phyloP scores from a whole-genome alignment of 2,113 vertebrate species.

The Istiophorus platypterus region DNA sequence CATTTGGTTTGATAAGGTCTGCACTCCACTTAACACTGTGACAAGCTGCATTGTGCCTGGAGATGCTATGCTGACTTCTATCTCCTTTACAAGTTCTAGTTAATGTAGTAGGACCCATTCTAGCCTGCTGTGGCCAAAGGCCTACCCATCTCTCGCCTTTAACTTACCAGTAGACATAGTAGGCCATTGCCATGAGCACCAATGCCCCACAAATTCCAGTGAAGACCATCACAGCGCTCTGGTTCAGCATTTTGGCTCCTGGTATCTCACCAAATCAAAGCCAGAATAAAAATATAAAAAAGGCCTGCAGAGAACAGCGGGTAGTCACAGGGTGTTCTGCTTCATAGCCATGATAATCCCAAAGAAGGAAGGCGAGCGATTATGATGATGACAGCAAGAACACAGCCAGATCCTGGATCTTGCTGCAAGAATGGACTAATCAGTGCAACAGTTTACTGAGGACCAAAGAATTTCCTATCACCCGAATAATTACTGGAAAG shows the following conservation, averaged over 20 bases:
- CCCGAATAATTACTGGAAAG: slow-evolving; percentile 8
- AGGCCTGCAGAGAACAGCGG: slow-evolving; percentile 23
- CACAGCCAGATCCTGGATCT: slow-evolving; percentile 63
- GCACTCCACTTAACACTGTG: neutral
- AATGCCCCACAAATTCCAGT: slow-evolving; percentile 85
- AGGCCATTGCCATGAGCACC: slow-evolving; percentile 85
- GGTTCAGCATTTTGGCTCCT: slow-evolving; percentile 83
- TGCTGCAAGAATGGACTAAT: slow-evolving; percentile 46
- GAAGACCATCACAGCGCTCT: slow-evolving; percentile 86
- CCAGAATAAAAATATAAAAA: slow-evolving; percentile 46
- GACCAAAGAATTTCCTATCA: neutral
- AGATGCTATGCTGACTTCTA: neutral
- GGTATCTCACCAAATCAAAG: slow-evolving; percentile 47
- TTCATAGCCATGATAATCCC: slow-evolving; percentile 79
- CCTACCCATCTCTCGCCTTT: neutral
- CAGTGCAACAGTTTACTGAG: slow-evolving; percentile 30
- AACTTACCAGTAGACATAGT: slow-evolving; percentile 87
- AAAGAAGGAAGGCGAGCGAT: slow-evolving; percentile 61
- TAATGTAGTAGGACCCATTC: neutral
- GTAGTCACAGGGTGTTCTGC: slow-evolving; percentile 60
- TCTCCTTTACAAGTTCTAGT: neutral
- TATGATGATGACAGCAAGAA: slow-evolving; percentile 80
- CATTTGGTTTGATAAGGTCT: slow-evolving; percentile 7
- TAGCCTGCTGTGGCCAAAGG: neutral
- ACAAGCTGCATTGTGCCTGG: neutral